Evolutionary conservation across 2,113 vertebrate genomes (phyloP).

Genomic region (Lampris incognitus): DNA sequence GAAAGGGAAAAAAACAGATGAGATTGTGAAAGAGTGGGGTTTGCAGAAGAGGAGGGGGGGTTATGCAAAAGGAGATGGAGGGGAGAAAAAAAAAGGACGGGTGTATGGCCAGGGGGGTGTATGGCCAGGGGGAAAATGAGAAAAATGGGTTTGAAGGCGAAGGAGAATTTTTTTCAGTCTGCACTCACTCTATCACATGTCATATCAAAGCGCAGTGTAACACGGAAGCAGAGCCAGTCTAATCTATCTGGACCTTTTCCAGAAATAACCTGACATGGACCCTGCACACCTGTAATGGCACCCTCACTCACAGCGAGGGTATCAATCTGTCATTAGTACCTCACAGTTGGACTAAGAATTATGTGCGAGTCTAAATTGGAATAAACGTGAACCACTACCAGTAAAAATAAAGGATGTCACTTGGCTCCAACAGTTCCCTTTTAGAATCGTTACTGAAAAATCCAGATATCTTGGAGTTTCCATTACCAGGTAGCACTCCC

Average conservation of each 20-base stretch:
- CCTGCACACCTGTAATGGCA: slow-evolving; percentile 30
- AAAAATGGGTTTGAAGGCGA: not conserved
- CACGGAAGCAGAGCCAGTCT: not conserved
- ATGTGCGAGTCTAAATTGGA: not conserved
- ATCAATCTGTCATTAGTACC: slow-evolving; percentile 47
- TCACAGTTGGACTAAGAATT: slow-evolving; percentile 25
- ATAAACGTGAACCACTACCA: slow-evolving; percentile 30
- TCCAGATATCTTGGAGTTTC: slow-evolving; percentile 12
- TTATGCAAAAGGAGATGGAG: not conserved
- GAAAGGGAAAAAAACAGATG: not conserved
- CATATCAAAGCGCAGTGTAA: not conserved
- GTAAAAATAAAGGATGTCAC: not conserved
- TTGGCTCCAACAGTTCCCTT: not conserved
- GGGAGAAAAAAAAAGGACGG: not conserved
- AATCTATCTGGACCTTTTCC: slow-evolving; percentile 21
- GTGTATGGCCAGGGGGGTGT: not conserved
- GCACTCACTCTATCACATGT: not conserved
- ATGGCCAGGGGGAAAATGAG: not conserved
- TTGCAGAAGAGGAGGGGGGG: not conserved
- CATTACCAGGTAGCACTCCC: slow-evolving; percentile 10
- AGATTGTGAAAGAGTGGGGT: not conserved
- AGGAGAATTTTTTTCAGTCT: not conserved
- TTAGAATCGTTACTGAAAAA: not conserved
- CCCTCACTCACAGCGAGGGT: slow-evolving; percentile 18
- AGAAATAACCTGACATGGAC: slow-evolving; percentile 20